Conservation (phyloP, 2,113 vertebrate genomes). For the Nothocercus julius region DNA sequence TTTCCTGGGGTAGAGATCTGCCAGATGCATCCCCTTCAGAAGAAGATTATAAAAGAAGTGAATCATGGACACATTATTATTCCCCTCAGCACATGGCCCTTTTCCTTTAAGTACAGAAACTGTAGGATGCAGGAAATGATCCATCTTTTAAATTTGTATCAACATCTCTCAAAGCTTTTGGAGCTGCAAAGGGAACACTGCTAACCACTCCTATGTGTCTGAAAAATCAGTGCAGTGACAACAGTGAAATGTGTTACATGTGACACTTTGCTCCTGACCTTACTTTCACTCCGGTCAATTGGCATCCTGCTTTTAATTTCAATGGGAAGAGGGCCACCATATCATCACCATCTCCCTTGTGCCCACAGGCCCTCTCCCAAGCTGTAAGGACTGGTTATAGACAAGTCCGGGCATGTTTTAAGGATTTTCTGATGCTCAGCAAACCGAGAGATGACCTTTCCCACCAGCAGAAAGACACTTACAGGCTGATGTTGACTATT, state of each 20-base stretch:
- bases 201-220: background rate
- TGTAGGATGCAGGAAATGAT: background rate
- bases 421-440: constrained; percentile 34
- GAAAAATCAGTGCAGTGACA: background rate
- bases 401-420: background rate
- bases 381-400: constrained; percentile 19
- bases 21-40: background rate
- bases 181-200: background rate
- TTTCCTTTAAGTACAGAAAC: background rate
- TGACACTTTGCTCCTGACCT: background rate
- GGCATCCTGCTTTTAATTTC: background rate
- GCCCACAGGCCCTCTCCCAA: background rate
- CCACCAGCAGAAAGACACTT: background rate
- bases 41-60: background rate
- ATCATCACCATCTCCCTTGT: background rate
- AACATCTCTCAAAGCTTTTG: background rate
- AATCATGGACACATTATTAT: background rate
- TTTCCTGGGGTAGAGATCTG: background rate
- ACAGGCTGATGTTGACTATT: constrained; percentile 14
- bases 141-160: background rate
- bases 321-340: background rate
- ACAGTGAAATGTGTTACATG: background rate
- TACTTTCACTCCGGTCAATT: background rate
- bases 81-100: background rate
- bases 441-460: constrained; percentile 37